These are phyloP conservation scores for Gambusia yucatana DNA, from an alignment of 2,797 vertebrate genomes.

Conservation along the genomic window DNA sequence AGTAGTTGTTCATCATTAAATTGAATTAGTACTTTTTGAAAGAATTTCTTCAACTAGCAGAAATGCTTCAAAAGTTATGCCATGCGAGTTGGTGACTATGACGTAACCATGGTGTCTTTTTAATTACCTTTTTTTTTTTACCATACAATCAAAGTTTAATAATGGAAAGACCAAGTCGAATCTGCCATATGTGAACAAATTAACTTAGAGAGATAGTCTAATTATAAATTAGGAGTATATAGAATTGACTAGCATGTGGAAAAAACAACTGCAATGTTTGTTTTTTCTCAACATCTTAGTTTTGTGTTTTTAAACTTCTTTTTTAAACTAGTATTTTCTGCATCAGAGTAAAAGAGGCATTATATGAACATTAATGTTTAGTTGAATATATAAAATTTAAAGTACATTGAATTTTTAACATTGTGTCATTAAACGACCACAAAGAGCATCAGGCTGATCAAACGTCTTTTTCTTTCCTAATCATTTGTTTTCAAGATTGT, in stretches of 20 bases:
- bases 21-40: background rate
- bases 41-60: background rate
- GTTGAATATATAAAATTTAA: background rate
- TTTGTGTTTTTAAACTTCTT: background rate
- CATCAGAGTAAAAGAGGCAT: background rate
- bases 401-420: background rate
- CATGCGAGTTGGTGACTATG: background rate
- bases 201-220: background rate
- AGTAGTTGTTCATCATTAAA: background rate
- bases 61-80: background rate
- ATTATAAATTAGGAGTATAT: background rate
- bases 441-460: background rate
- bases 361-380: background rate
- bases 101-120: background rate
- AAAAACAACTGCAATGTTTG: background rate
- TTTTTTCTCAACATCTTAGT: background rate
- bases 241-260: background rate
- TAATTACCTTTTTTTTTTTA: background rate
- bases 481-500: background rate
- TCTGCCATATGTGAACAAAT: background rate
- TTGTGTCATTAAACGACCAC: background rate
- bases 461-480: background rate
- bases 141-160: background rate
- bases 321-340: background rate
- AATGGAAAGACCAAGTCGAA: background rate